These are phyloP conservation scores for Steinernema hermaphroditum DNA, from an alignment of 2,888 invertebrate genomes.

Conservation along the genomic window DNA sequence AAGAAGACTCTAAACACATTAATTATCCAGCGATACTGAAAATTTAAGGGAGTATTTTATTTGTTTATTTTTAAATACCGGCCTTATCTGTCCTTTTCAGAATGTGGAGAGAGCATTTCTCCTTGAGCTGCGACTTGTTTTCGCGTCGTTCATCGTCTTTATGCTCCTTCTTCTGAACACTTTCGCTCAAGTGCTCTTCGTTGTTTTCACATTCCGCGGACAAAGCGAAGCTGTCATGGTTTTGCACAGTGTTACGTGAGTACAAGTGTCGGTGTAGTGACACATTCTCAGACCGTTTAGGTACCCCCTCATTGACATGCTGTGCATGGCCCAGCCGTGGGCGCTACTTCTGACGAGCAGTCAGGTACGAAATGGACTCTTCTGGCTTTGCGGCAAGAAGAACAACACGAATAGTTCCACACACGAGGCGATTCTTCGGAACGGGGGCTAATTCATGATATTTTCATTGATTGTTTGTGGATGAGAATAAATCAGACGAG, in stretches of 20 bases:
- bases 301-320: conserved; percentile 22
- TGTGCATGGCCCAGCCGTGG: conserved; percentile 27
- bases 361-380: background rate
- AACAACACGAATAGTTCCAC: background rate
- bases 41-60: no score
- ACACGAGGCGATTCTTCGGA: conserved; percentile 6
- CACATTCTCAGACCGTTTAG: no score
- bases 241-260: conserved; percentile 26
- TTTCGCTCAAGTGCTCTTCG: conserved; percentile 26
- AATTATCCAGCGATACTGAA: no score
- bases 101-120: conserved; percentile 13
- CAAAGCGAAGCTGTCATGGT: conserved; percentile 18
- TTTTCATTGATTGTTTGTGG: background rate
- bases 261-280: background rate
- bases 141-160: conserved; percentile 23
- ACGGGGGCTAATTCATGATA: background rate
- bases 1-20: no score
- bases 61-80: no score
- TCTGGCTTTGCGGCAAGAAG: background rate
- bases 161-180: conserved; percentile 29
- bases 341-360: conserved; percentile 7
- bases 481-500: background rate
- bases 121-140: conserved; percentile 22
- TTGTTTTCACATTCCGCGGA: conserved; percentile 20
- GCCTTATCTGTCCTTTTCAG: no score